Evolutionary conservation across 1,140 invertebrate species (phyloP).

Genomic region (Orchestia grillus): DNA sequence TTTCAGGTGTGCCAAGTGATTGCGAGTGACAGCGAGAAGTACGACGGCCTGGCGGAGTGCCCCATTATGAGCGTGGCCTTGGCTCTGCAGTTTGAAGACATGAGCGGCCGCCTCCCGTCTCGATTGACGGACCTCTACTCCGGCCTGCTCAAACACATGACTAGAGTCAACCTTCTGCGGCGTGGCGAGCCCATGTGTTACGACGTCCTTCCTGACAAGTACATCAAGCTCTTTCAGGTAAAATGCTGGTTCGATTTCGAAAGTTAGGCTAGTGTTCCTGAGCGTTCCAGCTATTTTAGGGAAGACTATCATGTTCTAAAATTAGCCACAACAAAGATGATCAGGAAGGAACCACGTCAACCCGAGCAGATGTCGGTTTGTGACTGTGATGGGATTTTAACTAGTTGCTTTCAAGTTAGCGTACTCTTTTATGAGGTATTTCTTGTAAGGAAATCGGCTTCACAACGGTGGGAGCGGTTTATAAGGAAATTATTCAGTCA

Average conservation of each 20-base stretch:
- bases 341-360: too few relatives aligned
- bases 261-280: too few relatives aligned
- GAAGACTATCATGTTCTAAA: too few relatives aligned
- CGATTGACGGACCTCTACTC: slow-evolving; percentile 66
- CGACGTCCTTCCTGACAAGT: slow-evolving; percentile 67
- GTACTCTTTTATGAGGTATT: too few relatives aligned
- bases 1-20: slow-evolving; percentile 8
- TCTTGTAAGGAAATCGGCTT: too few relatives aligned
- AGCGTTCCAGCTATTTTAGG: too few relatives aligned
- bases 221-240: slow-evolving; percentile 67
- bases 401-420: too few relatives aligned
- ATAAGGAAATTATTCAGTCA: too few relatives aligned
- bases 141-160: slow-evolving; percentile 65
- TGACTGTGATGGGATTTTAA: too few relatives aligned
- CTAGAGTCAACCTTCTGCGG: slow-evolving; percentile 63
- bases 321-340: too few relatives aligned
- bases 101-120: slow-evolving; percentile 68
- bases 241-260: neutral
- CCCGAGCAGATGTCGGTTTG: too few relatives aligned
- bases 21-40: slow-evolving; percentile 57
- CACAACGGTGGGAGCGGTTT: too few relatives aligned
- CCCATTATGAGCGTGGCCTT: slow-evolving; percentile 75
- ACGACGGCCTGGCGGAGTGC: slow-evolving; percentile 73
- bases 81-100: slow-evolving; percentile 74
- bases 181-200: slow-evolving; percentile 68